Base-by-base conservation (phyloP, 1,140 invertebrate species). In the Ips nitidus region DNA sequence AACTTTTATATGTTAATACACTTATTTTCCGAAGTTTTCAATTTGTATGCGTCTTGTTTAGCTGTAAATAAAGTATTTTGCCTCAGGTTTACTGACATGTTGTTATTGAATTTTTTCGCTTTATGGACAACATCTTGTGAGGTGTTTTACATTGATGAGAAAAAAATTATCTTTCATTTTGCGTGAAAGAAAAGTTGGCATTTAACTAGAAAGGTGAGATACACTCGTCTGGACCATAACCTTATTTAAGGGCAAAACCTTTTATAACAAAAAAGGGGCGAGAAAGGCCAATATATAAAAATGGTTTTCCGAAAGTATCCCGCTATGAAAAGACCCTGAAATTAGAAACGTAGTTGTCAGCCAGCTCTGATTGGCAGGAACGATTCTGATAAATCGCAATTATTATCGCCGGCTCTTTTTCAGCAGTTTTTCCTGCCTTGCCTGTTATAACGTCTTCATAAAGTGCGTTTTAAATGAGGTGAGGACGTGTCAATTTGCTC, bases 261-360 rank as follows among this genome's bases (percentile, higher is more conserved):
- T 50, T 50, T 22, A 50, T 50, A 50, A 50, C 1, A 50, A 50
- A 50, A 22, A 55, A n/a, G 37, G 52, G 4, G 37, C 52, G 52
- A 55, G 37, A 55, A 55, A 36, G 52, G 37, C 8, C 52, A 55
- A 55, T 55, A 55, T 55, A 55, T 8, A 55, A 55, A 55, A 55
- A 36, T 55, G 52, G 52, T 55, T 55, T 47, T 55, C 52, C 37
- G n/a, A 38, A 55, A 55, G 37, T 55, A 36, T 55, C 52, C 52
- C 37, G 37, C n/a, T 55, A 37, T 55, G 52, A 55, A 55, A 55
- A 55, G 52, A 38, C 52, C 52, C 52, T 22, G 52, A 55, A 55
- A 55, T 55, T 55, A 55, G 52, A 37, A 55, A 55, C 8, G 4
- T 8, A 55, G 8, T n/a, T 36, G 2, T 55, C 7, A 22, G 36